Evolutionary conservation across 35 echinoderm and acorn worm species (phyloP).

Genomic region (Ophioderma brevispina): DNA sequence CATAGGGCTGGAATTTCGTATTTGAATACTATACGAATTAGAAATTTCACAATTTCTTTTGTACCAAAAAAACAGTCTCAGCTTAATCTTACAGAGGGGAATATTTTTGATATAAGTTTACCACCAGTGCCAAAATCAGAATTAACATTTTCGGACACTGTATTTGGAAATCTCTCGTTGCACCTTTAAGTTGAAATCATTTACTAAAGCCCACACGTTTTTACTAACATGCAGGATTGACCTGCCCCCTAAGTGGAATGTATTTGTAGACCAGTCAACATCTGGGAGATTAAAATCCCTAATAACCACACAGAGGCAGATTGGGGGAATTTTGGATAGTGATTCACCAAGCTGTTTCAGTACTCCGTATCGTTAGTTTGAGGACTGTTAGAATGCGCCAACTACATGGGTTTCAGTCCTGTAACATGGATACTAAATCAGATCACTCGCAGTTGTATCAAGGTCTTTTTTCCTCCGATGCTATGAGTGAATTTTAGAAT

Average conservation of each 20-base stretch:
- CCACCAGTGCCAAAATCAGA: no score
- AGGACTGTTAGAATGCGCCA: background rate
- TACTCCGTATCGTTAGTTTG: constrained; percentile 63
- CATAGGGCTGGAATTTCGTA: no score
- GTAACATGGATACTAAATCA: constrained; percentile 58
- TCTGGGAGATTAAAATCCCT: constrained; percentile 83
- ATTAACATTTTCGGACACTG: no score
- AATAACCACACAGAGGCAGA: constrained; percentile 66
- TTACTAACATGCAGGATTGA: constrained; percentile 65
- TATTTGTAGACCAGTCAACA: constrained; percentile 54
- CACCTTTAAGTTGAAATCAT: background rate
- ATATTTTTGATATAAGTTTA: no score
- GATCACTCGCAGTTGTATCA: constrained; percentile 19
- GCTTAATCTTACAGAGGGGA: no score
- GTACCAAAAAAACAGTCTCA: no score
- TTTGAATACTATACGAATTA: no score
- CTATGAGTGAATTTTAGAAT: background rate
- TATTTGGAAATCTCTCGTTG: no score
- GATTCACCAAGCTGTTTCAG: constrained; percentile 23
- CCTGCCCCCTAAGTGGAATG: constrained; percentile 53
- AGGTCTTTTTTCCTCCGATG: constrained; percentile 10
- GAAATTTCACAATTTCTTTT: no score
- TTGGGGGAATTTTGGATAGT: constrained; percentile 47
- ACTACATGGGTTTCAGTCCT: constrained; percentile 51
- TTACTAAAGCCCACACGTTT: constrained; percentile 57